Base-by-base conservation (phyloP, 92 coral and sea anemone genomes). In the Scolanthus callimorphus region DNA sequence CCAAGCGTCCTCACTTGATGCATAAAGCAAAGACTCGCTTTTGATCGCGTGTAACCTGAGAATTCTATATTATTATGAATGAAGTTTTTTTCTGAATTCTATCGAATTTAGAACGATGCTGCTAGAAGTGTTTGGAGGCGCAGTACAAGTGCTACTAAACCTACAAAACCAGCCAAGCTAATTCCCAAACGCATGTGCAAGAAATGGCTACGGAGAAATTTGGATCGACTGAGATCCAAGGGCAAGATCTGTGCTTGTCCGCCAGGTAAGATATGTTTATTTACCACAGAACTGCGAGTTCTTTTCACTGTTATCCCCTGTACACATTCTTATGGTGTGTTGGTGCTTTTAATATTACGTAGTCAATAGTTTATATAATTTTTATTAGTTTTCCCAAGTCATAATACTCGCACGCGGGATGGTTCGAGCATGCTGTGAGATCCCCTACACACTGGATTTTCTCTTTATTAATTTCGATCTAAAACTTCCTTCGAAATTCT, bases 21-120 rank as follows among this genome's bases (percentile, higher is more conserved):
- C 23, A 19, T 46, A 20, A 34, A 34, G 43, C 43, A 15, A 6
- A 15, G 9, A n/a, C n/a, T 34, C 43, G 4, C 23, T 46, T 67
- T 24, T 68, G 55, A 23, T 46, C 50, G 62, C 61, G 38, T 66
- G 75, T 68, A 68, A 68, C 58, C 23, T 57, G 75, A 68, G 75
- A 56, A 50, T 31, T 50, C 63, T 6, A 54, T 55, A 0, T 24
- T 34, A 28, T 31, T 39, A 45, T 9, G 20, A 46, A 46, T 46
- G 22, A 46, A 46, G 6, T 9, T 46, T 20, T 46, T 46, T 21
- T 46, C 48, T 38, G 49, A 49, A 66, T 68, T 68, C 23, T 68
- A 30, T 68, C 75, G 47, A 68, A 62, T 34, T 17, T 68, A 81
- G 87, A 81, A 63, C 31, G 57, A 47, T 43, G 67, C 77, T 13